These are phyloP conservation scores for Desmodus rotundus DNA, from an alignment of 2,113 vertebrate species.

Conservation along the genomic window DNA sequence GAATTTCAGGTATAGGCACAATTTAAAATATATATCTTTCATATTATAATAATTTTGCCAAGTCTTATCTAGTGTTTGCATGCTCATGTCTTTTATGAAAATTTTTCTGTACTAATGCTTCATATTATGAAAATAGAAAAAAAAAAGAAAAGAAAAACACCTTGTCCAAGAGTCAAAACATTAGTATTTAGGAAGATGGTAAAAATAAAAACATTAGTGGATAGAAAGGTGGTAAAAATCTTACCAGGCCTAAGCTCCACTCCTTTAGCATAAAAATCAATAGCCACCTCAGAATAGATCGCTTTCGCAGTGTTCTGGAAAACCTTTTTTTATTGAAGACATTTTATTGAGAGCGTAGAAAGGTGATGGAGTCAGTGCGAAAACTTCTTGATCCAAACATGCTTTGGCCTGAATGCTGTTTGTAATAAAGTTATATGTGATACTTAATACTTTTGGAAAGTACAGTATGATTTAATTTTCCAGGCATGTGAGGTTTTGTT, in stretches of 20 bases:
- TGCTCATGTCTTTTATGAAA: not conserved
- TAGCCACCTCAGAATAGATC: not conserved
- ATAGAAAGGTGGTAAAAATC: not conserved
- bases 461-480: not conserved
- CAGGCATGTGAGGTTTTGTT: not conserved
- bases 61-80: not conserved
- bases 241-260: not conserved
- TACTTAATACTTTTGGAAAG: constrained; percentile 26
- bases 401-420: not conserved
- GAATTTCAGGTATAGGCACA: not conserved
- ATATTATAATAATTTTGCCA: not conserved
- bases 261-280: not conserved
- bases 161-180: not conserved
- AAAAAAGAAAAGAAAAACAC: not conserved
- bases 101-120: not conserved
- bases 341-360: not conserved
- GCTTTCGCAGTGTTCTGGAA: constrained; percentile 12
- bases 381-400: not conserved
- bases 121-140: not conserved
- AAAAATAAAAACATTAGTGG: not conserved
- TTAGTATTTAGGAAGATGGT: not conserved
- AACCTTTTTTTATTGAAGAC: not conserved
- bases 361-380: not conserved
- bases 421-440: not conserved
- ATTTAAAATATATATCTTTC: not conserved